Conservation (phyloP, 2,888 invertebrate species). For the Xylocampa areola region DNA sequence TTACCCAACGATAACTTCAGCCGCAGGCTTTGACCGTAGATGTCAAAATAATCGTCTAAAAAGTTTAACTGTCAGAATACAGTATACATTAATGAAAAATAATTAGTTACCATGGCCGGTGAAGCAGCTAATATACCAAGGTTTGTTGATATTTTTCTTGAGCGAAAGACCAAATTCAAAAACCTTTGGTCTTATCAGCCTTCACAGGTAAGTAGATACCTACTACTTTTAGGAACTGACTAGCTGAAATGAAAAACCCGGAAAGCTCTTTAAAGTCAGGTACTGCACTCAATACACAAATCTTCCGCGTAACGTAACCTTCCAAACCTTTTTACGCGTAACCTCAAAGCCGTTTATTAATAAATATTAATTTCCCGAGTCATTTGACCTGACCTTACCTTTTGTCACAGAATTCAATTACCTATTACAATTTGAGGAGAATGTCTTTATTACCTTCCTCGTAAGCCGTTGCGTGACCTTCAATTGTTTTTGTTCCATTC, state of each 20-base stretch:
- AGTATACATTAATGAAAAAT: no score
- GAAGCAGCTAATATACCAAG: conserved; percentile 16
- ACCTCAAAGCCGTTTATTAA: conserved; percentile 18
- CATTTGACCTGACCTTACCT: conserved; percentile 41
- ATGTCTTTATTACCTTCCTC: conserved; percentile 34
- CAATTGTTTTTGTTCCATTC: conserved; percentile 1
- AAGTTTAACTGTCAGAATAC: background rate
- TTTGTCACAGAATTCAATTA: conserved; percentile 40
- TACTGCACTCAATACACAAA: conserved; percentile 18
- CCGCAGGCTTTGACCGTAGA: no score
- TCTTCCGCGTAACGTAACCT: conserved; percentile 35
- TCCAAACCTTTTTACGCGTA: conserved; percentile 6
- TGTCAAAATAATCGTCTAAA: no score
- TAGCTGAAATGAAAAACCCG: background rate
- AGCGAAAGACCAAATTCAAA: no score
- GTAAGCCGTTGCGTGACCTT: conserved; percentile 20
- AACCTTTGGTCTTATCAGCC: no score
- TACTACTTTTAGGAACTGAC: background rate
- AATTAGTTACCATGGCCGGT: conserved; percentile 31
- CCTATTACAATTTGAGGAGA: conserved; percentile 11
- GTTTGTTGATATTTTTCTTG: background rate
- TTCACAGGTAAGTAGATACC: no score
- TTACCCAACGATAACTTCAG: no score
- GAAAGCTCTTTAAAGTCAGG: background rate
- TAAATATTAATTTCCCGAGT: conserved; percentile 7